Evolutionary conservation across 2,888 invertebrate genomes (phyloP), one percentile per base, ranked within the genome.

Genomic region (Agrochola macilenta): DNA sequence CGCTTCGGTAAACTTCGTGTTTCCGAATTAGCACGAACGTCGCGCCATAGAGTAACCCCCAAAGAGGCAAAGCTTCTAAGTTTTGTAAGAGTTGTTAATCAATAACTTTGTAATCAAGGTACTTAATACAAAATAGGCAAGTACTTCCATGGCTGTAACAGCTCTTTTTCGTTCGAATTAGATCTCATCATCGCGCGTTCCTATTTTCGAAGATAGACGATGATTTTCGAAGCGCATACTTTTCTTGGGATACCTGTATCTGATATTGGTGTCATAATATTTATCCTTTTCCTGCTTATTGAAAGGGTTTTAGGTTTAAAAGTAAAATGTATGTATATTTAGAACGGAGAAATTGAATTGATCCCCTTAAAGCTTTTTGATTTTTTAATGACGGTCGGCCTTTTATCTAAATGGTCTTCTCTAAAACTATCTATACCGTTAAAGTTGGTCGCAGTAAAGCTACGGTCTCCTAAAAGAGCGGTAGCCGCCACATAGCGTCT

Each of bases 221-320:
- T 23, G 26, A 46, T 46, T 30, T 0, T 12, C 49, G 66, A 66
- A 66, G 66, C 30, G 23, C 30, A 52, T 5, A 66, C 52, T 52
- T 52, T 52, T 52, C 11, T 30, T 66, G 54, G 23, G 4, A 30
- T 23, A 8, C 1, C 52, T 52, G 23, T 66, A n/a, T n/a, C n/a
- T 8, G 52, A 14, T 52, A 30, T 74, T 54, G 30, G 7, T 74
- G 43, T 74, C 20, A n/a, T 74, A 57, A n/a, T 74, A 74, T 46
- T 46, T 57, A 30, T 57, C n/a, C 17, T 20, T 46, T 57, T 43
- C 35, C 3, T 43, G 30, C 30, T 23, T 54, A 46, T 5, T 74
- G 54, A 43, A 57, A 57, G n/a, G 30, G n/a, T 57, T 46, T 46
- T 74, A 74, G 74, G 30, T 7, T 74, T 66, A 46, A 30, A 57